These are phyloP conservation scores for Sarcophaga caerulescens DNA, from an alignment of 2,888 invertebrate species.

Conservation along the genomic window DNA sequence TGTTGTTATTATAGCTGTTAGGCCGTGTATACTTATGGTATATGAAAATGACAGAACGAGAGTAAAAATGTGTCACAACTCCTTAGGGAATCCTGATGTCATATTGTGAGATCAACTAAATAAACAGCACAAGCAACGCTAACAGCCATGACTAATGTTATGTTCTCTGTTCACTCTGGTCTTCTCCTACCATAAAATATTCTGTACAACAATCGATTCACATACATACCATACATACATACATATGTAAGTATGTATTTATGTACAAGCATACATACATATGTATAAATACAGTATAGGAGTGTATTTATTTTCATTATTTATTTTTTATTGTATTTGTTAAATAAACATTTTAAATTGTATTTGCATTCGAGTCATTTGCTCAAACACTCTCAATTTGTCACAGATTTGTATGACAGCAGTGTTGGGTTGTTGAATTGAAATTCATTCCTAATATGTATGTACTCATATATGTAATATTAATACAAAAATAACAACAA, in stretches of 20 bases:
- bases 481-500: neutral
- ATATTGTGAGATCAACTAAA: constrained; percentile 48
- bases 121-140: constrained; percentile 7
- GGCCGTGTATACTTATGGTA: constrained; percentile 9
- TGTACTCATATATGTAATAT: too few species aligned
- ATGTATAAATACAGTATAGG: neutral
- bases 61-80: constrained; percentile 54
- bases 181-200: too few species aligned
- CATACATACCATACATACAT: neutral
- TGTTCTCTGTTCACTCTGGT: constrained; percentile 6
- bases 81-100: constrained; percentile 53
- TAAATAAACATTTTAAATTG: neutral
- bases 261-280: constrained; percentile 22
- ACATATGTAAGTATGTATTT: neutral
- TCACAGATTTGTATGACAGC: constrained; percentile 15
- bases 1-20: constrained; percentile 16
- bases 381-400: constrained; percentile 24
- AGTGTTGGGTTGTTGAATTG: neutral
- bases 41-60: constrained; percentile 15
- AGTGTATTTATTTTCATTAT: neutral
- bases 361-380: constrained; percentile 46
- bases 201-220: too few species aligned
- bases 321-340: neutral
- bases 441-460: neutral
- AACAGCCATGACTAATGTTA: neutral